Conservation (phyloP, 53 echinoderm and acorn worm genomes). For the Holothuria leucospilota region DNA sequence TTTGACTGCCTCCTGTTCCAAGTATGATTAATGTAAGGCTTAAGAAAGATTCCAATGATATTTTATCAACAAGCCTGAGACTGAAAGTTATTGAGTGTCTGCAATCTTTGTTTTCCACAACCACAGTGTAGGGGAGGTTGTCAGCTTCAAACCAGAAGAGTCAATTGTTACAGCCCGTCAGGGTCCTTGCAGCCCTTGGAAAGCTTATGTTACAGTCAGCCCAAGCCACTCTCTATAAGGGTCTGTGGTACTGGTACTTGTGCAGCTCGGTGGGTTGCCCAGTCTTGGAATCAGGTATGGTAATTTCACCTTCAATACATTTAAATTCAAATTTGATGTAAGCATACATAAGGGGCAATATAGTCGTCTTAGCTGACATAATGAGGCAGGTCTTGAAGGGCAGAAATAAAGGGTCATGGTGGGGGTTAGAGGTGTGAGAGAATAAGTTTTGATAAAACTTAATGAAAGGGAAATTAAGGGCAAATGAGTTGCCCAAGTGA, state of each 20-base stretch:
- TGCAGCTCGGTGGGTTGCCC: constrained; percentile 72
- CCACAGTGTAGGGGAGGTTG: constrained; percentile 73
- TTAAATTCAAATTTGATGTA: background rate
- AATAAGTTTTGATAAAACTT: no score
- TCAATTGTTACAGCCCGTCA: constrained; percentile 65
- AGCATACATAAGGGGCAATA: no score
- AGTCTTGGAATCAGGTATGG: constrained; percentile 72
- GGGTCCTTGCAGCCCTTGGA: constrained; percentile 37
- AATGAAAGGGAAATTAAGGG: no score
- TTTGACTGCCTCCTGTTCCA: no score
- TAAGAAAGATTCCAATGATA: background rate
- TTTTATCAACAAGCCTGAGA: background rate
- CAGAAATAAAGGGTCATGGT: no score
- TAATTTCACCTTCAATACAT: background rate
- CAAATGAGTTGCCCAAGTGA: no score
- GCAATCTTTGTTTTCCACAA: background rate
- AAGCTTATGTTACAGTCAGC: constrained; percentile 35
- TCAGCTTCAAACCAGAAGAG: constrained; percentile 59
- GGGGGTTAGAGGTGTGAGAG: no score
- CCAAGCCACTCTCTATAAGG: constrained; percentile 55
- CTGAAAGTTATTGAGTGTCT: no score
- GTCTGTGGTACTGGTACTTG: constrained; percentile 68
- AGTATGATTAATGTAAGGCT: no score
- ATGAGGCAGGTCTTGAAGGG: no score
- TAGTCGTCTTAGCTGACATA: no score